Conservation (phyloP, 2,113 vertebrate genomes). For the Vulpes vulpes region DNA sequence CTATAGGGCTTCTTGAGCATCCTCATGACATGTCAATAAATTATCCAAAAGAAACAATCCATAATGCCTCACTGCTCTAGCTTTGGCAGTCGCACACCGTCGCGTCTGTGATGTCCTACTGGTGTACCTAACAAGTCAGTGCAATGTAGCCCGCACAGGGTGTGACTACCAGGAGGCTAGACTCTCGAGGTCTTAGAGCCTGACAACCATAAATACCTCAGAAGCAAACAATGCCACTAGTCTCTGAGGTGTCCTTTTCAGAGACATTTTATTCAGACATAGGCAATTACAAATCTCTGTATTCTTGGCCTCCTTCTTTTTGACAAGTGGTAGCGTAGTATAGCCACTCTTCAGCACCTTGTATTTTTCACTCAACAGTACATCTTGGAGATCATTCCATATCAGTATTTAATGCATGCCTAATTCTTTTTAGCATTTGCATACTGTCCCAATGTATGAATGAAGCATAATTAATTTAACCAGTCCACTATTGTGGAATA, state of each 20-base stretch:
- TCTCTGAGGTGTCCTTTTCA: neutral
- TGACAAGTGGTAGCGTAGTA: neutral
- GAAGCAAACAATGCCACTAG: neutral
- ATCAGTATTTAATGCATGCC: neutral
- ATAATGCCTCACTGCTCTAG: neutral
- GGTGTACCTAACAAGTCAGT: neutral
- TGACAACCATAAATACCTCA: neutral
- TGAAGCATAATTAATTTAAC: conserved; percentile 8
- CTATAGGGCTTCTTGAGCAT: neutral
- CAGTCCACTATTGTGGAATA: neutral
- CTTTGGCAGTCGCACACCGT: neutral
- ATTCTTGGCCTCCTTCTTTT: neutral
- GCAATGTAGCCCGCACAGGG: neutral
- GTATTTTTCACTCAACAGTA: conserved; percentile 7
- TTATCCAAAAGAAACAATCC: neutral
- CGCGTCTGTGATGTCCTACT: neutral
- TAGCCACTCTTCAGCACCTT: neutral
- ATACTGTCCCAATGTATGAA: neutral
- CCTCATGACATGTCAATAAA: neutral
- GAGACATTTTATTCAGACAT: neutral
- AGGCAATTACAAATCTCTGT: neutral
- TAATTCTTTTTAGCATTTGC: neutral
- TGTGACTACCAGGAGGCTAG: neutral
- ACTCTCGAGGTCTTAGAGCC: neutral
- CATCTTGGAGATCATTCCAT: neutral